Evolutionary conservation across 2,797 vertebrate genomes (phyloP), one percentile per base, ranked within the genome.

Genomic region (Cercopithecus neglectus): DNA sequence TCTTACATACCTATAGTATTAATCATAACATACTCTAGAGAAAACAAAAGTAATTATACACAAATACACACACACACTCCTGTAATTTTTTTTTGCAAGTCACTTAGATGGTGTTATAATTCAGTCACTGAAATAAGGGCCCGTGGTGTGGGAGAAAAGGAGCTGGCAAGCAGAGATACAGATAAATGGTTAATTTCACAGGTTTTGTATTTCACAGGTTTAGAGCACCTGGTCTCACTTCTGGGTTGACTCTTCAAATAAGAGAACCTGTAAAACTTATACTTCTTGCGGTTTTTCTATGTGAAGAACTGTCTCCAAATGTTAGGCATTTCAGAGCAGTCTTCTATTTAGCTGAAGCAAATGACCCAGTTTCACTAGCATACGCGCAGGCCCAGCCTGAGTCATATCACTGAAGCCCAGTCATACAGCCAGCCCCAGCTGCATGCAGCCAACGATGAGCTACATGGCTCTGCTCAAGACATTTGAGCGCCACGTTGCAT

Each of bases 301-400:
- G 30, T 30, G 16, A 4, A 91, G 74, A 80, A 64, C 89, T 75
- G 53, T 81, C 90, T 89, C 36, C n/a, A 64, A 64, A n/a, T 78
- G 59, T n/a, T 26, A 76, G 16, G 48, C 84, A 87, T 53, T 91
- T 92, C 74, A 67, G 0, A 81, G 55, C 3, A 48, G 55, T 21
- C 41, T 24, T 12, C 0, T 9, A 57, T 0, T 26, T 5, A 30
- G 28, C 36, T 33, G 78, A 39, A 86, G 67, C 39, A 64, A 22
- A 57, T 94, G 93, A 67, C 17, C 78, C 91, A 91, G 44, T 96
- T 97, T 97, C 89, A 61, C 41, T n/a, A 84, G 5, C 46, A 75
- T 2, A 57, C 72, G 57, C 26, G 8, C 41, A 64, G 55, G 87
- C 82, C 22, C 26, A 61, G 41, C 48, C 80, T 89, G 87, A 79